These are phyloP conservation scores for Epizoanthus scotinus DNA, from an alignment of 92 coral and sea anemone species.

Conservation along the genomic window DNA sequence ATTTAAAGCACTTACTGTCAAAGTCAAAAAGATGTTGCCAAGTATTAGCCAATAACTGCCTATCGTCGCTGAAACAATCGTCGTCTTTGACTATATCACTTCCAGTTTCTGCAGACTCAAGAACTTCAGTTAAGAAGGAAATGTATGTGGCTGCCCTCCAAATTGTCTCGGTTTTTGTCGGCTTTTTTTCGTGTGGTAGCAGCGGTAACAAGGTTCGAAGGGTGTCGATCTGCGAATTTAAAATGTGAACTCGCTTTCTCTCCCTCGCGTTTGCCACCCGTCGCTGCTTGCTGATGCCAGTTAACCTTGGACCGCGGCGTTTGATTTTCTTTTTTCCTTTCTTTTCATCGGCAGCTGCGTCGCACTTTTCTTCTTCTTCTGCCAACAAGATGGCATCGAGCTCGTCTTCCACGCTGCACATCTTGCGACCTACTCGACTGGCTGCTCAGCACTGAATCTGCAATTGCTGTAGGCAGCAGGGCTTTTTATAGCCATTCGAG, in stretches of 20 bases:
- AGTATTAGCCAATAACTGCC: conserved; percentile 41
- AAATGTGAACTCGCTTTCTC: conserved; percentile 78
- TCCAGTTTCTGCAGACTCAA: conserved; percentile 41
- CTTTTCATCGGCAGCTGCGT: conserved; percentile 41
- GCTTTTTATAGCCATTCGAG: conserved; percentile 44
- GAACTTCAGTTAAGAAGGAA: conserved; percentile 41
- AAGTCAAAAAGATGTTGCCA: conserved; percentile 47
- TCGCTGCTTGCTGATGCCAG: conserved; percentile 89
- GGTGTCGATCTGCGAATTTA: conserved; percentile 80
- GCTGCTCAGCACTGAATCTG: conserved; percentile 24
- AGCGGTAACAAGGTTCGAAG: conserved; percentile 71
- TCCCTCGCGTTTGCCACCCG: conserved; percentile 88
- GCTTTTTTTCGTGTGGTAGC: conserved; percentile 80
- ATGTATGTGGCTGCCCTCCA: conserved; percentile 88
- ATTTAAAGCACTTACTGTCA: conserved; percentile 22
- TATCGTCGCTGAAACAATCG: conserved; percentile 30
- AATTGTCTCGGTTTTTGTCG: conserved; percentile 79
- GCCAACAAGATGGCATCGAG: conserved; percentile 33
- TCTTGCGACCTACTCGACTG: background rate
- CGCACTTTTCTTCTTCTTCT: conserved; percentile 37
- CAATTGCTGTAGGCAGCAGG: conserved; percentile 45
- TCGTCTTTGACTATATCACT: conserved; percentile 31
- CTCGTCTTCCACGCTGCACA: conserved; percentile 47
- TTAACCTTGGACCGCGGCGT: conserved; percentile 82
- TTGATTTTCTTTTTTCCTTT: conserved; percentile 69